Evolutionary conservation across 2,888 invertebrate genomes (phyloP), one percentile per base, ranked within the genome.

Genomic region (Latrodectus hesperus): DNA sequence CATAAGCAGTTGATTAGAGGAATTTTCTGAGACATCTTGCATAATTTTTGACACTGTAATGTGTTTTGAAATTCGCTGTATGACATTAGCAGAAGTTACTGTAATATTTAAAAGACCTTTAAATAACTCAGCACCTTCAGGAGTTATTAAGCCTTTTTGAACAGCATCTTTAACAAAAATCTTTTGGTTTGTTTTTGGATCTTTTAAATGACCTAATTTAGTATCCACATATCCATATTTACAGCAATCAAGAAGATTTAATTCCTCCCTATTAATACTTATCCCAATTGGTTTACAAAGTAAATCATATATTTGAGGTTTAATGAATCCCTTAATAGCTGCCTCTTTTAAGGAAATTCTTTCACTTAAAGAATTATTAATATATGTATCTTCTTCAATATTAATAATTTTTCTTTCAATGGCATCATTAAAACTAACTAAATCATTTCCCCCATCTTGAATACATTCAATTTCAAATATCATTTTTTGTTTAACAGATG

Each of bases 401-500:
- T 93, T 92, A 84, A 93, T 91, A 73, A 93, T 91, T 65, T 93
- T 93, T 90, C 92, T 92, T 91, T 95, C 94, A 90, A 96, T 94
- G 4, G 97, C 97, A 80, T 96, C 95, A 92, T 96, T 95, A 90
- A 96, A 94, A 1, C 96, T 95, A 90, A 97, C 93, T 91, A 95
- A 95, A 91, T 96, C 95, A 4, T 96, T 96, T 1, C 96, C 95
- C 90, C 97, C 96, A 92, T 98, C 97, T 82, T 92, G 91, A 88
- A 93, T 93, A 84, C 96, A 97, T 90, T 97, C 97, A 89, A 98
- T 96, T 92, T 97, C 96, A 92, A 98, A 98, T 90, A 98, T 96
- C 0, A 96, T 96, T 92, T 96, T 96, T 92, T 96, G 96, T 5
- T 96, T 95, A 22, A 97, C 96, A 1, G 97, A 97, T 14, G 89